A percentile compares a stretch with the other conserved stretches of the same genome.
Conservation (phyloP, 2,113 vertebrate species). For the Andinoacara biseriatus region DNA sequence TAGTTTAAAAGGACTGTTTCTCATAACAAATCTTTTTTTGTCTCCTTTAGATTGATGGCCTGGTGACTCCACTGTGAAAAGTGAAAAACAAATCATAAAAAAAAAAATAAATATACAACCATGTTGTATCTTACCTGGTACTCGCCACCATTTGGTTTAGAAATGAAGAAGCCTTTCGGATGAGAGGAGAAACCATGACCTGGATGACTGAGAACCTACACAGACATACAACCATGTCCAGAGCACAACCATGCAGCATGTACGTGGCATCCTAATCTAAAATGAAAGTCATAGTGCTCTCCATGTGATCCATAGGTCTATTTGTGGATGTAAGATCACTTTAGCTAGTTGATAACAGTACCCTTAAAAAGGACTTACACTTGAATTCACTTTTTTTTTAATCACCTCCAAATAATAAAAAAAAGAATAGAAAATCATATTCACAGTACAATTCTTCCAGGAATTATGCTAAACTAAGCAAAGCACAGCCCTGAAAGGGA, state of each 20-base stretch:
- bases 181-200: too few relatives aligned
- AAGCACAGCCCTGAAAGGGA: not conserved
- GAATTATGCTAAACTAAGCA: not conserved
- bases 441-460: not conserved
- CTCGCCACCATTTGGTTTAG: too few relatives aligned
- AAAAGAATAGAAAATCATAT: not conserved
- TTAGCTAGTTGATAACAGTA: not conserved
- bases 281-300: not conserved
- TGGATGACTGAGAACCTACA: too few relatives aligned
- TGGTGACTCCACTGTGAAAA: conserved; percentile 11
- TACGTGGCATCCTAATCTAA: not conserved
- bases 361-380: not conserved
- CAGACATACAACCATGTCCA: not conserved
- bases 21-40: conserved; percentile 24
- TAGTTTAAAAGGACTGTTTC: conserved; percentile 28
- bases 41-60: conserved; percentile 30
- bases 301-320: not conserved
- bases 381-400: not conserved
- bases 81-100: conserved; percentile 48
- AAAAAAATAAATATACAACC: conserved; percentile 18
- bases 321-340: not conserved
- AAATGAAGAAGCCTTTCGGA: too few relatives aligned
- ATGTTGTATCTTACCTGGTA: not conserved
- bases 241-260: not conserved
- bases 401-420: not conserved